A percentile compares a stretch with the other conserved stretches of the same genome.
These are phyloP conservation scores for Trichosurus vulpecula DNA, from an alignment of 2,797 vertebrate species.

Conservation along the genomic window DNA sequence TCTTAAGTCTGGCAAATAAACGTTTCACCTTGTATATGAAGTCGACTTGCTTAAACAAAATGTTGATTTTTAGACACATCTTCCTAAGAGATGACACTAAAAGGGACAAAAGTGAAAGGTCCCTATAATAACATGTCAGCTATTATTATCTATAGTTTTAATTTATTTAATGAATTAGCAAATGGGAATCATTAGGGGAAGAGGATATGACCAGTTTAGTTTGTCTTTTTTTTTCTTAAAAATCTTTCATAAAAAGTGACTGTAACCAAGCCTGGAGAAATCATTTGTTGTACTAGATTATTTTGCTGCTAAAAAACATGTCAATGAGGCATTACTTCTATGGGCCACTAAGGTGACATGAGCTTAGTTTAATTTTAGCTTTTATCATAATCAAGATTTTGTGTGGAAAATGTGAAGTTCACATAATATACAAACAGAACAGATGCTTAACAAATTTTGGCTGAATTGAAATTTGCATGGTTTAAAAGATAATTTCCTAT, in stretches of 20 bases:
- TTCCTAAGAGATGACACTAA: neutral
- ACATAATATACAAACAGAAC: neutral
- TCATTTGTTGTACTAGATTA: neutral
- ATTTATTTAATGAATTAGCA: neutral
- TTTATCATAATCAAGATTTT: neutral
- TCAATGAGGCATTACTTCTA: neutral
- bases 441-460: neutral
- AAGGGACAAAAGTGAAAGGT: neutral
- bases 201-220: neutral
- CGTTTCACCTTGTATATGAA: neutral
- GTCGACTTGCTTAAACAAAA: neutral
- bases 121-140: neutral
- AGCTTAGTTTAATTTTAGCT: neutral
- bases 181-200: neutral
- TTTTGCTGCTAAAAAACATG: neutral
- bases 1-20: conserved; percentile 27
- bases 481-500: neutral
- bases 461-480: neutral
- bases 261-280: neutral
- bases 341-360: neutral
- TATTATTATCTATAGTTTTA: neutral
- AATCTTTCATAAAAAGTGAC: neutral
- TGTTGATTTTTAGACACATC: neutral
- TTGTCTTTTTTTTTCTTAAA: neutral
- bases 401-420: neutral